phyloP scores from a whole-genome alignment of 2,888 invertebrate genomes.

The Bugula neritina region DNA sequence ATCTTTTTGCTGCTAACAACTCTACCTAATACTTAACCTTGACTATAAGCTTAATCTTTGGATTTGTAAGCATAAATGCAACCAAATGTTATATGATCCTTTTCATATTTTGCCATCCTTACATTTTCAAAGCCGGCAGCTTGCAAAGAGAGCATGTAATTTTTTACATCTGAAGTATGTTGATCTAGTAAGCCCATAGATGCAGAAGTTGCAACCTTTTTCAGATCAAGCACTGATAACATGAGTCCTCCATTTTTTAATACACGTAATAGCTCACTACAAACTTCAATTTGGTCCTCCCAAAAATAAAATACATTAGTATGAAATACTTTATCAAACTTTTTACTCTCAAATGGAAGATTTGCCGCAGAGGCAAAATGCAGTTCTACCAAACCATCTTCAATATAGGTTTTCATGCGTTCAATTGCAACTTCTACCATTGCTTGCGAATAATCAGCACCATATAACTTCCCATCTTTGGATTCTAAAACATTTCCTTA shows the following conservation, averaged over 20 bases:
- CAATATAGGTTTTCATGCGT: constrained; percentile 32
- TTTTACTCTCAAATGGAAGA: constrained; percentile 37
- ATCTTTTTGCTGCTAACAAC: too few relatives aligned
- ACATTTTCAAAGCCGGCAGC: constrained; percentile 39
- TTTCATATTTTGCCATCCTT: constrained; percentile 29
- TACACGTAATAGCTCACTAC: constrained; percentile 40
- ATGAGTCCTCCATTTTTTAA: constrained; percentile 39
- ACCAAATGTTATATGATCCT: not conserved
- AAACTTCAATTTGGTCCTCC: constrained; percentile 35
- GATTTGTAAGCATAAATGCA: constrained; percentile 22
- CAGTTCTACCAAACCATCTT: constrained; percentile 36
- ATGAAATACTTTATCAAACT: constrained; percentile 42
- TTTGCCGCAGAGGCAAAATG: constrained; percentile 33
- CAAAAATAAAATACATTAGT: constrained; percentile 46
- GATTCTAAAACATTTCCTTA: constrained; percentile 32
- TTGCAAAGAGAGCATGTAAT: constrained; percentile 39
- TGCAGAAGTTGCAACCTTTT: constrained; percentile 29
- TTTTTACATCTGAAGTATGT: constrained; percentile 35
- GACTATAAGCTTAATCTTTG: too few relatives aligned
- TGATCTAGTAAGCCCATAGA: constrained; percentile 33
- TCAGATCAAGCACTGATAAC: constrained; percentile 36
- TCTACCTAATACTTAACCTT: too few relatives aligned
- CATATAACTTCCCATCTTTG: constrained; percentile 39
- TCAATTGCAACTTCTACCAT: constrained; percentile 35
- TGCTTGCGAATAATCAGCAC: constrained; percentile 39